A percentile compares a stretch with the other conserved stretches of the same genome.
These are phyloP conservation scores for Tinamus guttatus DNA, from an alignment of 2,113 vertebrate species.

Conservation along the genomic window DNA sequence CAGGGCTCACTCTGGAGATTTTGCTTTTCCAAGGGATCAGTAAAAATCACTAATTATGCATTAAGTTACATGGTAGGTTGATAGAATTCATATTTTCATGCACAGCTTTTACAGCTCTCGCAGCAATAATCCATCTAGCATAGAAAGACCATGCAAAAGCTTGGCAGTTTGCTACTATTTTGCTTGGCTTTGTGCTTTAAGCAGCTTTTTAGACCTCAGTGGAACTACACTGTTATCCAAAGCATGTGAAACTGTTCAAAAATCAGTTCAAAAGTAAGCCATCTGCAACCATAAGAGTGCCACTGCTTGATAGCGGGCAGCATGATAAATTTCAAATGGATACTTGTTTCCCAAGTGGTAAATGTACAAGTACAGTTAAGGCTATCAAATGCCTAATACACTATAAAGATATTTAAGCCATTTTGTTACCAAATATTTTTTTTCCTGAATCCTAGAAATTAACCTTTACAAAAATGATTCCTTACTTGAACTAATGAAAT, in stretches of 20 bases:
- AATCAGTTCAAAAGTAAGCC: slow-evolving; percentile 49
- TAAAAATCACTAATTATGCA: neutral
- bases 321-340: neutral
- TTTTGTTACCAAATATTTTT: neutral
- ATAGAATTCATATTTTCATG: neutral
- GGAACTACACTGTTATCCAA: neutral
- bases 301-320: neutral
- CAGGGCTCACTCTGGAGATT: neutral
- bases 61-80: neutral
- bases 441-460: neutral
- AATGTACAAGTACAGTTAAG: neutral
- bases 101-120: neutral
- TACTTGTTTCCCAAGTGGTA: neutral
- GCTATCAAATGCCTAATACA: neutral
- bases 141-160: neutral
- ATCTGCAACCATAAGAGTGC: slow-evolving; percentile 24
- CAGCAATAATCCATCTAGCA: neutral
- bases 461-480: neutral
- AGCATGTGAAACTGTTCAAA: slow-evolving; percentile 30
- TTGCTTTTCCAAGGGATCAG: neutral
- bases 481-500: neutral
- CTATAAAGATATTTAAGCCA: neutral
- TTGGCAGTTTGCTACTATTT: neutral
- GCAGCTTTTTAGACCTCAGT: neutral
- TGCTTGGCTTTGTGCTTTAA: neutral